These are phyloP conservation scores for Bombus superbus DNA, from an alignment of 1,140 invertebrate genomes.

Conservation along the genomic window DNA sequence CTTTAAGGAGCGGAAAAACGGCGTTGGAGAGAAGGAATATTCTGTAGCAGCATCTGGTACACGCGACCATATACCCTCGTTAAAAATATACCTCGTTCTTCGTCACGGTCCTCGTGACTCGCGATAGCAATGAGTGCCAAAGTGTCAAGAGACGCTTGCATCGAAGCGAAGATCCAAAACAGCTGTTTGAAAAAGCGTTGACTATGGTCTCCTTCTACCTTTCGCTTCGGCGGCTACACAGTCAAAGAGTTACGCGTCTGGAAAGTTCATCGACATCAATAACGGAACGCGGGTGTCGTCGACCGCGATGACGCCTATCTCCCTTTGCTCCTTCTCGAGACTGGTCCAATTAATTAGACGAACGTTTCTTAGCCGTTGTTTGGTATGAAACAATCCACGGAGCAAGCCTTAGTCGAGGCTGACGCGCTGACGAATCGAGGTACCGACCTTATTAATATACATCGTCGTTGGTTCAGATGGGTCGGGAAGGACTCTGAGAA, in stretches of 20 bases:
- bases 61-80: slow-evolving; percentile 51
- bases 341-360: slow-evolving; percentile 47
- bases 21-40: not conserved
- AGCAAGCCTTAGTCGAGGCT: slow-evolving; percentile 4
- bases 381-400: slow-evolving; percentile 37
- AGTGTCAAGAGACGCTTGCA: not conserved
- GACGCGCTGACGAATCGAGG: slow-evolving; percentile 1
- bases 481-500: not conserved
- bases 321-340: slow-evolving; percentile 9
- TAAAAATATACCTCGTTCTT: slow-evolving; percentile 63
- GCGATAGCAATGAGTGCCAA: not conserved
- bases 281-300: slow-evolving; percentile 47
- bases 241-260: slow-evolving; percentile 34
- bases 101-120: slow-evolving; percentile 9
- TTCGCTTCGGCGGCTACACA: not conserved
- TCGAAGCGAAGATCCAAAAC: not conserved
- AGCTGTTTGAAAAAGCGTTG: no score
- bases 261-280: slow-evolving; percentile 64
- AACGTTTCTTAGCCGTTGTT: slow-evolving; percentile 29
- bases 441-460: slow-evolving; percentile 42
- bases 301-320: slow-evolving; percentile 39
- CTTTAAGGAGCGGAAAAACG: not conserved
- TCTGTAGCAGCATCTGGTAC: slow-evolving; percentile 32
- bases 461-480: not conserved
- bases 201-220: not conserved